A percentile compares a stretch with the other conserved stretches of the same genome.
phyloP scores from a whole-genome alignment of 2,113 vertebrate genomes.

The Chloropsis hardwickii region DNA sequence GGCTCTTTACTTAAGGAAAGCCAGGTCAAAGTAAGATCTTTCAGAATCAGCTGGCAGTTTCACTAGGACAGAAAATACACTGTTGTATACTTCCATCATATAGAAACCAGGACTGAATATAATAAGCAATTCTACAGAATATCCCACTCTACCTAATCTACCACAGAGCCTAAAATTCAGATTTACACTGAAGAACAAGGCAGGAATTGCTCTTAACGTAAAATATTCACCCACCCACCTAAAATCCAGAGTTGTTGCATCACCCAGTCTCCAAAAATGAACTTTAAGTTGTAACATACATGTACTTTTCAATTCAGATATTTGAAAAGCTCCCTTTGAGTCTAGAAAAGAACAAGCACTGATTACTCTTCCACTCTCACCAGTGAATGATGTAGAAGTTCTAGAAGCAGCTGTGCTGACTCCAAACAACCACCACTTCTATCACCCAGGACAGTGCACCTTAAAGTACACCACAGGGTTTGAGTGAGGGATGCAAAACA shows the following conservation, averaged over 20 bases:
- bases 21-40: not conserved
- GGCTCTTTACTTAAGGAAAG: not conserved
- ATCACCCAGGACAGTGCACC: not conserved
- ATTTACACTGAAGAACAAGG: not conserved
- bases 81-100: not conserved
- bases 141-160: not conserved
- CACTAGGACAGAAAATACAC: not conserved
- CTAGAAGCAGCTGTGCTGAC: not conserved
- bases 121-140: not conserved
- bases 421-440: not conserved
- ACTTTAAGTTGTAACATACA: not conserved
- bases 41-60: not conserved
- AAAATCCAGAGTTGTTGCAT: not conserved
- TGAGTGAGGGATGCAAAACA: not conserved
- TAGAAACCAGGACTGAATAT: not conserved
- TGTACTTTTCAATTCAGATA: slow-evolving; percentile 1
- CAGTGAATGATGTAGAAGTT: slow-evolving; percentile 15
- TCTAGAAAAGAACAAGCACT: slow-evolving; percentile 42
- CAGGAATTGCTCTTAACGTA: not conserved
- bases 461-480: not conserved
- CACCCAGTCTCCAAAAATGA: not conserved
- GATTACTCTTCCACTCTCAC: slow-evolving; percentile 20
- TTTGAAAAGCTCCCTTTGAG: slow-evolving; percentile 14
- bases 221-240: not conserved
- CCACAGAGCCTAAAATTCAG: not conserved